Evolutionary conservation across 2,888 invertebrate species (phyloP), one percentile per base, ranked within the genome.

Genomic region (Diplazon laetatorius): DNA sequence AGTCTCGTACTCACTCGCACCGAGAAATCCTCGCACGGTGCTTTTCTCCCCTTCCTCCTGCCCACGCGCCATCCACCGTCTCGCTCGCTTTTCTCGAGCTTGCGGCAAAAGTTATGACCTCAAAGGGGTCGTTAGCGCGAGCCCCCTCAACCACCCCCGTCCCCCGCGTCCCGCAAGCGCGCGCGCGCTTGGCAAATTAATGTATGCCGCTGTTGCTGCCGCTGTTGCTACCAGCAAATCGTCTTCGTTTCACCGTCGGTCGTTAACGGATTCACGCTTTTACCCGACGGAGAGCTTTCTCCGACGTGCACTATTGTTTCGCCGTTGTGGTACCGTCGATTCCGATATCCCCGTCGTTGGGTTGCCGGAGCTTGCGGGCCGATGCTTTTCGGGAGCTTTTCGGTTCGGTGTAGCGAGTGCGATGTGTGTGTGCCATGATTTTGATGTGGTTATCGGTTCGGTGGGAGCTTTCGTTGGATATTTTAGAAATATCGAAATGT

Each of bases 111-210:
- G 87, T 89, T 89, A 89, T 85, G 85, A 88, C 87, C 88, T 89
- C 89, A 89, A 89, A 89, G 87, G 88, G 85, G 81, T 89, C 87
- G 89, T 88, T 89, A 89, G 86, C 86, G 85, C 86, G 70, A 60
- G 42, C 52, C 55, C n/a, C n/a, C n/a, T n/a, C n/a, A n/a, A n/a
- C n/a, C n/a, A n/a, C n/a, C n/a, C n/a, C n/a, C n/a, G n/a, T n/a
- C n/a, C n/a, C n/a, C n/a, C n/a, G n/a, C n/a, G n/a, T n/a, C n/a
- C n/a, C n/a, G n/a, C n/a, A n/a, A n/a, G n/a, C n/a, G n/a, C n/a
- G n/a, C n/a, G n/a, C n/a, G 70, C 39, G 82, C 83, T 84, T 82
- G 82, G 83, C 86, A 87, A 88, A 89, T 89, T 89, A 88, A 87
- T 87, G 87, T 88, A 87, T 77, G 74, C 63, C 18, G 57, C 46